Evolutionary conservation across 2,113 vertebrate genomes (phyloP).

Genomic region (Atlantisia rogersi): DNA sequence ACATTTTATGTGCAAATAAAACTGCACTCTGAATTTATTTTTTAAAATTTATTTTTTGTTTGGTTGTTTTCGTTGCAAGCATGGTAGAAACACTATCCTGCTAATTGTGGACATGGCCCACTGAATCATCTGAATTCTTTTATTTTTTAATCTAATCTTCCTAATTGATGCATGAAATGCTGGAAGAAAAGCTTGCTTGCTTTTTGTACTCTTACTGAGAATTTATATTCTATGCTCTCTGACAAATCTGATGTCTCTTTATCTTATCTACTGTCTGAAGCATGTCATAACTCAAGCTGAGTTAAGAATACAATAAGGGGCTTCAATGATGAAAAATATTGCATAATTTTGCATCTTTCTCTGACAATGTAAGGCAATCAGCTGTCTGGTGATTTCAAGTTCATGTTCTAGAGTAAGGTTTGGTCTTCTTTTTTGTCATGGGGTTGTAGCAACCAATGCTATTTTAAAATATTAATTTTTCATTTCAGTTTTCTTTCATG

Average conservation of each 20-base stretch:
- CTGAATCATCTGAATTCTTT: not conserved
- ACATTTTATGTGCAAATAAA: not conserved
- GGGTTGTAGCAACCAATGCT: not conserved
- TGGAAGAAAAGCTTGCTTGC: not conserved
- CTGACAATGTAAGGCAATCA: not conserved
- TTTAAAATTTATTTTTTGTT: no score
- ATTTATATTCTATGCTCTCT: not conserved
- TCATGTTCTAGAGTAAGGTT: not conserved
- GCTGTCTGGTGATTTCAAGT: not conserved
- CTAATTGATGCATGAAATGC: not conserved
- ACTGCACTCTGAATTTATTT: not conserved
- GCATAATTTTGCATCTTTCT: not conserved
- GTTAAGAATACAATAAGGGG: not conserved
- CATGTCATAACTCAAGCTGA: not conserved
- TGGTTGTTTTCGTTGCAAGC: not conserved
- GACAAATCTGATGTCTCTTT: not conserved
- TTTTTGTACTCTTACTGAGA: not conserved
- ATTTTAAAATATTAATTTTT: not conserved
- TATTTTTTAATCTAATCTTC: not conserved
- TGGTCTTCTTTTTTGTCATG: not conserved
- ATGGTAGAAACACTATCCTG: not conserved
- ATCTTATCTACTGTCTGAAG: not conserved
- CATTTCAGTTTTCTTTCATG: not conserved
- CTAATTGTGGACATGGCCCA: not conserved
- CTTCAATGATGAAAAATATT: not conserved